phyloP scores from a whole-genome alignment of 2,888 invertebrate genomes.

The Uropetala carovei region DNA sequence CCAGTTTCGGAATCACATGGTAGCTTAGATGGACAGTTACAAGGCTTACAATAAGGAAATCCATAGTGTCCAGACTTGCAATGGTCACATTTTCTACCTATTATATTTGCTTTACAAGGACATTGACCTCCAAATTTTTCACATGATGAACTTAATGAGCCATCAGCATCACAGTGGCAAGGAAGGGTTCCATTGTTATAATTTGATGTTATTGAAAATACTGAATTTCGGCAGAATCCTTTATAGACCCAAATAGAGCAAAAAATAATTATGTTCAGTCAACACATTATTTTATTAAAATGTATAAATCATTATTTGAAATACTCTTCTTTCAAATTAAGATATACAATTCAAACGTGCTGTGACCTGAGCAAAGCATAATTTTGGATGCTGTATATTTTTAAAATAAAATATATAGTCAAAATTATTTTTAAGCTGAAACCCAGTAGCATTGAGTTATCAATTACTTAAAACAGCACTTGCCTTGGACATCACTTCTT shows the following conservation, averaged over 20 bases:
- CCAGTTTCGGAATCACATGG: conserved; percentile 86
- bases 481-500: conserved; percentile 80
- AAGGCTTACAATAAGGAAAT: conserved; percentile 95
- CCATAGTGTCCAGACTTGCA: conserved; percentile 95
- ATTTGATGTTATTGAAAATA: conserved; percentile 94
- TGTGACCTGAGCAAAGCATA: background rate
- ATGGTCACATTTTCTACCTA: conserved; percentile 89
- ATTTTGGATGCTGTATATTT: background rate
- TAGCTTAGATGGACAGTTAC: conserved; percentile 90
- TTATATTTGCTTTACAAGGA: conserved; percentile 92
- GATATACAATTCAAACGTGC: background rate
- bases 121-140: conserved; percentile 97
- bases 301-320: background rate
- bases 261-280: background rate
- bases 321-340: background rate
- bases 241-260: conserved; percentile 69
- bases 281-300: background rate
- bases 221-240: conserved; percentile 93
- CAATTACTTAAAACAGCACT: conserved; percentile 66
- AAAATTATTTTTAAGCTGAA: background rate
- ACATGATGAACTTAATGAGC: conserved; percentile 92
- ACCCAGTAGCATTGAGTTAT: background rate
- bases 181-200: conserved; percentile 95
- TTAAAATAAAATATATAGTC: background rate
- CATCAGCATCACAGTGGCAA: conserved; percentile 93